Conservation (phyloP, 2,888 invertebrate species). For the Habroteleia sp. region DNA sequence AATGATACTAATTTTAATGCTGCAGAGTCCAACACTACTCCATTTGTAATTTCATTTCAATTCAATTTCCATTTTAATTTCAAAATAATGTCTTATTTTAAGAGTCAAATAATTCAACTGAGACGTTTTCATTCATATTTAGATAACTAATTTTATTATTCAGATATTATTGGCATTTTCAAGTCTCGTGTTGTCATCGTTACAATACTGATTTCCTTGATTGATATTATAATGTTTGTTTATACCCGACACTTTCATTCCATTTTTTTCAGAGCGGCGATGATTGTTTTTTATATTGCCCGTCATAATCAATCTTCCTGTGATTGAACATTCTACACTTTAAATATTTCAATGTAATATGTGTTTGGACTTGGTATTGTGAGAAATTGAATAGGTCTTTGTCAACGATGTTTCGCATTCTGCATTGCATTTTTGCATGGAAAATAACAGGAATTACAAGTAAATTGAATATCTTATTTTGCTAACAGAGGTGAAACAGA, state of each 20-base stretch:
- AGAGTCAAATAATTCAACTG: constrained; percentile 1
- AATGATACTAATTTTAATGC: too few species aligned
- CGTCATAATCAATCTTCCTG: constrained; percentile 15
- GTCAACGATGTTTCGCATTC: constrained; percentile 16
- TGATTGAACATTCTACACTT: constrained; percentile 15
- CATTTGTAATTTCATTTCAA: too few species aligned
- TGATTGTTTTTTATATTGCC: constrained; percentile 1
- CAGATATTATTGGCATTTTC: constrained; percentile 14
- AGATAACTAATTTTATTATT: constrained; percentile 10
- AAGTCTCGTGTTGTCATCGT: constrained; percentile 5
- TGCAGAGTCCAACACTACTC: too few species aligned
- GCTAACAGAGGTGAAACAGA: not conserved
- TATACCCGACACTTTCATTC: constrained; percentile 14
- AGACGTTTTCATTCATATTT: constrained; percentile 4
- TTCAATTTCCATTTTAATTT: too few species aligned
- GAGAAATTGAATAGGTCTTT: constrained; percentile 31
- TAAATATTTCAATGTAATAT: constrained; percentile 20
- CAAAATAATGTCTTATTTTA: too few species aligned
- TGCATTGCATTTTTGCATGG: constrained; percentile 4
- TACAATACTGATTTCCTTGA: constrained; percentile 21
- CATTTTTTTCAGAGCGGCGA: not conserved
- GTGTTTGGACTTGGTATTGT: constrained; percentile 19
- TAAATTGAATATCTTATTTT: constrained; percentile 2
- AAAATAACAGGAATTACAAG: constrained; percentile 1
- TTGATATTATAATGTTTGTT: constrained; percentile 23